Base-by-base conservation (phyloP, 1,140 invertebrate species). In the Platyscapa corneri region DNA sequence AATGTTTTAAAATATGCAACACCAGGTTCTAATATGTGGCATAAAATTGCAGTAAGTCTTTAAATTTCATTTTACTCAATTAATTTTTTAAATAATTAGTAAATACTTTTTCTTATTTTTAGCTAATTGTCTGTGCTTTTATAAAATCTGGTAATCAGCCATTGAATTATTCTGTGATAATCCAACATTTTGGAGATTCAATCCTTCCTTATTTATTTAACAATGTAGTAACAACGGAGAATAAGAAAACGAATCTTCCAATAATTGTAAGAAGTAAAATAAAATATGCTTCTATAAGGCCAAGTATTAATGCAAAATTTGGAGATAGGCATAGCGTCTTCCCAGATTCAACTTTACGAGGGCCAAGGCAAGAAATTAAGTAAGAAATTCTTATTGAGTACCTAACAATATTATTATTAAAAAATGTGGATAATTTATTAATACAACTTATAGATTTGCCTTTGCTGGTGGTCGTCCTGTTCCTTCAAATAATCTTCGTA, bases 191-290 rank as follows among this genome's bases (percentile, higher is more conserved):
- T 64, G 93, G 93, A 23, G 93, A 93, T 82, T 93, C 92, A 1
- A 89, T 93, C 70, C 87, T 93, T 76, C 92, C 92, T 18, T 93
- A 93, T 72, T 87, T 93, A 75, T 88, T 89, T 6, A 72, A 37
- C 46, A 83, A 90, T 23, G 46, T 87, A 49, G 60, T 56, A 84
- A 72, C 42, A 81, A 87, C 72, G 10, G 80, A 89, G 20, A 89
- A 87, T 7, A 42, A 82, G 32, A 86, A 82, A 76, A 79, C 87
- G 12, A 87, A 88, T 86, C 90, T 93, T 88, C 93, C 92, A 82
- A 93, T 93, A 53, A 91, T 91, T 30, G 90, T 92, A 27, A 93
- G 90, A 86, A 91, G 90, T 77, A 93, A 93, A 88, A 91, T 93
- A 84, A 92, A 90, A 18, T 93, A 92, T 42, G 89, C 89, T 0